phyloP scores from a whole-genome alignment of 2,888 invertebrate species.

The Siphlonurus alternatus region DNA sequence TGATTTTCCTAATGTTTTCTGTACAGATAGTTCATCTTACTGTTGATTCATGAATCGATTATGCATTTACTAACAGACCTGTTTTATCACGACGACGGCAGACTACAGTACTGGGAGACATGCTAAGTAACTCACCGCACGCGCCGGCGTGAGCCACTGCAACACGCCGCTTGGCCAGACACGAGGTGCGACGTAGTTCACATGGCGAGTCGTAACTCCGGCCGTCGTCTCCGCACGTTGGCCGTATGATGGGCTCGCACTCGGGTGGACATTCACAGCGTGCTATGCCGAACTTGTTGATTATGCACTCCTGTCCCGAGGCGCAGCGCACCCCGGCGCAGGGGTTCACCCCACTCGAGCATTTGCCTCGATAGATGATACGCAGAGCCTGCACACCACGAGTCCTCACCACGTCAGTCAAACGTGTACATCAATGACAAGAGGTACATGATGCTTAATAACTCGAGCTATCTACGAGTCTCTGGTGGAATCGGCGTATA shows the following conservation, averaged over 20 bases:
- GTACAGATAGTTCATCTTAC: too few species aligned
- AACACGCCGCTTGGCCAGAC: slow-evolving; percentile 30
- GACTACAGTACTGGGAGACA: neutral
- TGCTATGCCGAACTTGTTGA: slow-evolving; percentile 66
- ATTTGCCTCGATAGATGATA: slow-evolving; percentile 57
- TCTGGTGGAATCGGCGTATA: too few species aligned
- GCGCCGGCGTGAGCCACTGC: slow-evolving; percentile 41
- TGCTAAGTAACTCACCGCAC: slow-evolving; percentile 37
- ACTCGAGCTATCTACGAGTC: too few species aligned
- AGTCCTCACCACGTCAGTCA: too few species aligned
- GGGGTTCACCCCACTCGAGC: slow-evolving; percentile 56
- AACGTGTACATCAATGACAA: too few species aligned
- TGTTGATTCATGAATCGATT: too few species aligned
- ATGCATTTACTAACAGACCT: too few species aligned
- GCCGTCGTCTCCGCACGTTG: slow-evolving; percentile 62
- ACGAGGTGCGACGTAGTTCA: slow-evolving; percentile 14
- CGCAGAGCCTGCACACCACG: slow-evolving; percentile 39
- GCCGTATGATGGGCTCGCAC: slow-evolving; percentile 59
- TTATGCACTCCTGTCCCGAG: slow-evolving; percentile 59
- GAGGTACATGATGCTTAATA: too few species aligned
- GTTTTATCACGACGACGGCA: too few species aligned
- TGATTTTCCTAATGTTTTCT: too few species aligned
- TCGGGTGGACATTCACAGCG: slow-evolving; percentile 68
- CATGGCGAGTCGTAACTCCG: slow-evolving; percentile 52
- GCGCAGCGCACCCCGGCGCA: slow-evolving; percentile 64